Evolutionary conservation across 2,888 invertebrate species (phyloP).

Genomic region (Ochropacha duplaris): DNA sequence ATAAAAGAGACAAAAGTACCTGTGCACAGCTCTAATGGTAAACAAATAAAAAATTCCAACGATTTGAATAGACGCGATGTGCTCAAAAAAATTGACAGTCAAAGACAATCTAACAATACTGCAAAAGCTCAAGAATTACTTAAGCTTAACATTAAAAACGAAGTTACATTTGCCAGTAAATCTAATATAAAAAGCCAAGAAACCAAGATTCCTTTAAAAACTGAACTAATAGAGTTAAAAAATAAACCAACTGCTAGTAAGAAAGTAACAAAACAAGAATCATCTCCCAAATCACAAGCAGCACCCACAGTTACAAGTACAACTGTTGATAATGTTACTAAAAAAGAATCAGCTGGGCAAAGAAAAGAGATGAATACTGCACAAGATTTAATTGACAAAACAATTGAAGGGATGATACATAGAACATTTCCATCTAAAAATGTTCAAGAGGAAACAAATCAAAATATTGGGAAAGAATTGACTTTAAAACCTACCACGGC

Average conservation of each 20-base stretch:
- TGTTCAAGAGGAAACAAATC: constrained; percentile 36
- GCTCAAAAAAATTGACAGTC: constrained; percentile 71
- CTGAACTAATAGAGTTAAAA: constrained; percentile 25
- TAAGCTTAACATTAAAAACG: constrained; percentile 51
- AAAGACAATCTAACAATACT: constrained; percentile 59
- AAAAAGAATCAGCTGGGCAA: constrained; percentile 36
- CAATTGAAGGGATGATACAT: constrained; percentile 72
- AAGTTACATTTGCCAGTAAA: constrained; percentile 60
- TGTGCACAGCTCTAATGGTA: constrained; percentile 53
- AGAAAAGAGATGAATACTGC: constrained; percentile 57
- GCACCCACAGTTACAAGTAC: constrained; percentile 11
- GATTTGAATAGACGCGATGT: constrained; percentile 75
- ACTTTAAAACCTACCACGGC: constrained; percentile 20
- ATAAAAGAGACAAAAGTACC: constrained; percentile 67
- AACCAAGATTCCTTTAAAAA: constrained; percentile 32
- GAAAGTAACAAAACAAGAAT: constrained; percentile 24
- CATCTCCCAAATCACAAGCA: constrained; percentile 12
- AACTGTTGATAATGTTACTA: constrained; percentile 15
- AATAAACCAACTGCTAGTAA: constrained; percentile 21
- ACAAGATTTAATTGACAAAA: constrained; percentile 71
- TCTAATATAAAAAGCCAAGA: constrained; percentile 21
- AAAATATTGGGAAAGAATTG: not conserved
- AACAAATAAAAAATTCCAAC: constrained; percentile 73
- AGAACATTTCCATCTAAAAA: constrained; percentile 47
- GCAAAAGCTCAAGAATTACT: constrained; percentile 55